Evolutionary conservation across 1,140 invertebrate species (phyloP), one percentile per base, ranked within the genome.

Genomic region (Aphelinus atriplicis): DNA sequence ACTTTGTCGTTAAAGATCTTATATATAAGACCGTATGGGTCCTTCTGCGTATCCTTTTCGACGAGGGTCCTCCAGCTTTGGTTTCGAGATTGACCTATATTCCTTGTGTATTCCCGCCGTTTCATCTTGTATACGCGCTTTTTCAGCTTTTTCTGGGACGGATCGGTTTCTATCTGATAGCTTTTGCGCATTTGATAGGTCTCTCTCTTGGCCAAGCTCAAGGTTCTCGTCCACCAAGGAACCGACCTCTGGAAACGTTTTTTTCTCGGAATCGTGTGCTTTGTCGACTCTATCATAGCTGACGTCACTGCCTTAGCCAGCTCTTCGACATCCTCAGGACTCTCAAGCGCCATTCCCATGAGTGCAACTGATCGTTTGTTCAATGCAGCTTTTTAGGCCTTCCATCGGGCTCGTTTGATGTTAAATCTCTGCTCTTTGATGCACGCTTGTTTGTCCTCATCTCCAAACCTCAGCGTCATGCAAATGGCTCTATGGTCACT

Each of bases 191-290:
- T 67, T 3, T 45, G 26, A 5, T 6, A 7, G n/a, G 3, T 3
- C n/a, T 47, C 42, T 7, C 6, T 67, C 9, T 67, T 57, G 1
- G 45, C 1, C 6, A 2, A 2, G 4, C n/a, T 67, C 2, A 67
- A 42, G 2, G 42, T 55, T 5, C 60, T 57, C 7, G 43, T 60
- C 67, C 57, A 60, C 67, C 67, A 70, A 3, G 67, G 57, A 7
- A 70, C 57, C 1, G 46, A 60, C n/a, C 43, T 60, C 46, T 61
- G 9, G 9, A 60, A 61, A 2, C 2, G 56, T 0, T 9, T 48
- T 46, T 60, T 70, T 10, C 10, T 42, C 0, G 67, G 67, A 6
- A 70, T 70, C 3, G 53, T 7, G 46, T 1, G 43, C 3, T n/a
- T 58, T 1, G 63, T 45, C 3, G 63, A 2, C 10, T 9, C 3